Conservation (phyloP, 2,113 vertebrate genomes). For the Sarotherodon lohbergeri region DNA sequence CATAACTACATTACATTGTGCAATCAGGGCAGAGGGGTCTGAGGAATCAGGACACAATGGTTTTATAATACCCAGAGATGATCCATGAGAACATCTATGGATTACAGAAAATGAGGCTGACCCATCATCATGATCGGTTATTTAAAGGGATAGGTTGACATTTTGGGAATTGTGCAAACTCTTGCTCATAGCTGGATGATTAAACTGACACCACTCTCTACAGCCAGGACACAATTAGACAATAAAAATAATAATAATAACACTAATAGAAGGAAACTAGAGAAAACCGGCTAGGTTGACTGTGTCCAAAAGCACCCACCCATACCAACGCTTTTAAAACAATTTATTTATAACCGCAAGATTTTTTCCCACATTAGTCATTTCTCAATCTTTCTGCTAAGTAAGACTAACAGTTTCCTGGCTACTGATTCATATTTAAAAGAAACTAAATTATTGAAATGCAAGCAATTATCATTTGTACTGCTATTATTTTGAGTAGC, state of each 20-base stretch:
- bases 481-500: background rate
- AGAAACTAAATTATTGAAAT: background rate
- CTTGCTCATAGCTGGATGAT: background rate
- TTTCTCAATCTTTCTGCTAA: background rate
- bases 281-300: background rate
- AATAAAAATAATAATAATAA: background rate
- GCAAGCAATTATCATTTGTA: background rate
- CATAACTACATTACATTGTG: constrained; percentile 66
- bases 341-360: background rate
- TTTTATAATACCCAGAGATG: constrained; percentile 44
- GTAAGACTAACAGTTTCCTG: background rate
- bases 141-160: background rate
- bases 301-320: background rate
- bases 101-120: constrained; percentile 8
- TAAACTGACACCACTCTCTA: background rate
- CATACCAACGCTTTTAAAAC: background rate
- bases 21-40: constrained; percentile 52
- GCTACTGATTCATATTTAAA: background rate
- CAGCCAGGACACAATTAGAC: background rate
- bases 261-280: background rate
- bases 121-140: background rate
- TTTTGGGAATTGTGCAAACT: background rate
- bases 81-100: constrained; percentile 14
- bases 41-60: constrained; percentile 54
- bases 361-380: background rate